Evolutionary conservation across 1,140 invertebrate species (phyloP), one percentile per base, ranked within the genome.

Genomic region (Diuraphis noxia): DNA sequence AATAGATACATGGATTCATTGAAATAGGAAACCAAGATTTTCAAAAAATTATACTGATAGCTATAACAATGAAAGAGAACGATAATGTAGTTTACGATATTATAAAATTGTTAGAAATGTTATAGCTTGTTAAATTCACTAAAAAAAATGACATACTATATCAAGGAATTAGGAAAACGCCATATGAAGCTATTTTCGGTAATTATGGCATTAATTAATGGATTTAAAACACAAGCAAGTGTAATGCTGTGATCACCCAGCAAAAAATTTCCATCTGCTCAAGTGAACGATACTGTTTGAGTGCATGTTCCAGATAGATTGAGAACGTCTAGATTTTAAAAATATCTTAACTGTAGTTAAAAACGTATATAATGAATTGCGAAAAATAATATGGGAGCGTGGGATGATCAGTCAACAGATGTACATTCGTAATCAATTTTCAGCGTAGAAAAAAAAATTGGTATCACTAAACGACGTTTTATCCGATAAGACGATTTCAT

Each of bases 21-120:
- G 93, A 94, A 93, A 91, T 93, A 82, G 93, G 93, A 25, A 94
- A 94, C 92, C 93, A 93, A 91, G 93, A 94, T 92, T 92, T 94
- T 41, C 79, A 94, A 93, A 93, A 94, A 92, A 94, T 93, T 92
- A 94, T 94, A 92, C 91, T 94, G 13, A 92, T n/a, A 72, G 93
- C 93, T 84, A 93, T 93, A 49, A 49, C 6, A 92, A 77, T 92
- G 93, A 93, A 93, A 63, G 93, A 93, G 92, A 92, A 94, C 84
- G 17, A 46, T 46, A 46, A 2, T 1, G 1, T 17, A 1, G 43
- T 46, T 46, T 23, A 49, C 46, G 92, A 93, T 81, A 92, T 79
- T 10, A 92, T 77, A 25, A 43, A 92, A 43, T 94, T 93, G 93
- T 91, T 46, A 85, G 92, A 93, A 92, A 93, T 92, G 43, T 56